Evolutionary conservation across 2,888 invertebrate species (phyloP).

Genomic region (Thymelicus lineola): DNA sequence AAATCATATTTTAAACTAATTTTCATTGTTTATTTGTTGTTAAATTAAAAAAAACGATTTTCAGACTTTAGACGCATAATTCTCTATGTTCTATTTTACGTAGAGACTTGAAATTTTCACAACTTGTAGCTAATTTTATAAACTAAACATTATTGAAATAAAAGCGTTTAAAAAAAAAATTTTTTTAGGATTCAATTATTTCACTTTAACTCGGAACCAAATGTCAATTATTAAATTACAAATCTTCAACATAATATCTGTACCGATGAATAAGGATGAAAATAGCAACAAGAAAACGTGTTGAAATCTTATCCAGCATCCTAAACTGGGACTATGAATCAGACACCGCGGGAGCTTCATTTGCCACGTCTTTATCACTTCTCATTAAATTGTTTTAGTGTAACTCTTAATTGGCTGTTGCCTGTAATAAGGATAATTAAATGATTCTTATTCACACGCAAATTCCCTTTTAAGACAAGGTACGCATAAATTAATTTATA

Average conservation of each 20-base stretch:
- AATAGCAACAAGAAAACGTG: background rate
- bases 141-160: no score
- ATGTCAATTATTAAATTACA: no score
- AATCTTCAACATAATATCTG: background rate
- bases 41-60: no score
- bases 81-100: no score
- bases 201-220: no score
- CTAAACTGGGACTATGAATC: background rate
- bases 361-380: slow-evolving; percentile 22
- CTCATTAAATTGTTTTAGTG: slow-evolving; percentile 21
- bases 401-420: slow-evolving; percentile 19
- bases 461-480: background rate
- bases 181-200: no score
- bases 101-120: no score
- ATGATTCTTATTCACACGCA: slow-evolving; percentile 9
- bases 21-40: no score
- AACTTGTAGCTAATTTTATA: no score
- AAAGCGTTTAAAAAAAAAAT: no score
- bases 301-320: slow-evolving; percentile 2
- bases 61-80: no score
- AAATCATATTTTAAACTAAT: no score
- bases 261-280: background rate
- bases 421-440: slow-evolving; percentile 21
- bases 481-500: background rate
- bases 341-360: slow-evolving; percentile 7